Evolutionary conservation across 1,140 invertebrate genomes (phyloP).

Genomic region (Paralvinella palmiformis): DNA sequence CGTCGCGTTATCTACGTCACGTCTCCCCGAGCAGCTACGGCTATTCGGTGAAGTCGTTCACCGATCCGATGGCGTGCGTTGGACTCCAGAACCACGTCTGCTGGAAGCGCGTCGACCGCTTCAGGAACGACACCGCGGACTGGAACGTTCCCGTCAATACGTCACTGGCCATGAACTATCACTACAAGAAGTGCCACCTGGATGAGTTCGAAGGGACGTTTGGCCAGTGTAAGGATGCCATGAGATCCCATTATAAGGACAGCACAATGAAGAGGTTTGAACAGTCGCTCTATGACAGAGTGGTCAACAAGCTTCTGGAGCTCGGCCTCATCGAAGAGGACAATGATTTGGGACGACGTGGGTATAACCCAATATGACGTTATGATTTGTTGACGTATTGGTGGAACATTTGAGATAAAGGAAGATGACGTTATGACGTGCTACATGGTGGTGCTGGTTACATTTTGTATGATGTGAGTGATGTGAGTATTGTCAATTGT

Average conservation of each 20-base stretch:
- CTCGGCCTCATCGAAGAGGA: conserved; percentile 6
- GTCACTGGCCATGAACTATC: conserved; percentile 4
- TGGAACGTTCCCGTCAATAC: not conserved
- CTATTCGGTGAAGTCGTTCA: conserved; percentile 6
- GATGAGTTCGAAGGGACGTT: not conserved
- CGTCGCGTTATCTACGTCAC: conserved; percentile 2
- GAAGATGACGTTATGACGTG: not conserved
- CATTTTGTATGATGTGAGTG: not conserved
- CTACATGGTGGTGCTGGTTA: not conserved
- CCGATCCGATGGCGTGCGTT: not conserved
- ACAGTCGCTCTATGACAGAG: not conserved
- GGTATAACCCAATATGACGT: not conserved
- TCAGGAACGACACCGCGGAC: not conserved
- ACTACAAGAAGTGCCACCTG: conserved; percentile 17
- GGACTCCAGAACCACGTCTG: conserved; percentile 15
- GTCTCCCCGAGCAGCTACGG: not conserved
- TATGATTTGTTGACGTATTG: not conserved
- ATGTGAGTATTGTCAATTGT: not conserved
- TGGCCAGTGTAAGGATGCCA: not conserved
- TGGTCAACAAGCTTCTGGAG: not conserved
- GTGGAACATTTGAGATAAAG: not conserved
- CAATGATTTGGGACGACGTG: not conserved
- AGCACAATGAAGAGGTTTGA: conserved; percentile 1
- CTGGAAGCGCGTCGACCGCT: not conserved
- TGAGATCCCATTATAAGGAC: not conserved